Evolutionary conservation across 2,888 invertebrate genomes (phyloP).

Genomic region (Cerceris ruficornis): DNA sequence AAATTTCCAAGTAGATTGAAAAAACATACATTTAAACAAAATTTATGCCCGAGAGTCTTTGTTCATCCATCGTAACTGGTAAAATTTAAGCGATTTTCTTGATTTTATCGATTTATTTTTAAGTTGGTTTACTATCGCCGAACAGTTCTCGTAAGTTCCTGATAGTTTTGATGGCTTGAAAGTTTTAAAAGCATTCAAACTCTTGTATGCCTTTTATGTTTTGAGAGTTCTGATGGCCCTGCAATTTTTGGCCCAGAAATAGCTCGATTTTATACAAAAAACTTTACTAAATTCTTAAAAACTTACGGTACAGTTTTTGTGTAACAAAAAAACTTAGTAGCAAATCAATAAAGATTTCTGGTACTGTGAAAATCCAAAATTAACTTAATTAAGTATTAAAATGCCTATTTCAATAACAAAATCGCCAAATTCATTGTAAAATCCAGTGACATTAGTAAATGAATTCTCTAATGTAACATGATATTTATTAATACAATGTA

Average conservation of each 20-base stretch:
- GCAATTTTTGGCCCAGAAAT: neutral
- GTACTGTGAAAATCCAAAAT: too few species aligned
- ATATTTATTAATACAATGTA: too few species aligned
- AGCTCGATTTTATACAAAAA: neutral
- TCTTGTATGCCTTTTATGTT: neutral
- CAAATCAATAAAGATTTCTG: neutral
- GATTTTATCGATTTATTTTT: neutral
- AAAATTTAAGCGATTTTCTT: neutral
- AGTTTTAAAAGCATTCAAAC: slow-evolving; percentile 1
- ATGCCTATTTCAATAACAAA: too few species aligned
- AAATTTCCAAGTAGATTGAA: too few species aligned
- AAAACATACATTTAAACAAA: neutral
- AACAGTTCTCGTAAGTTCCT: neutral
- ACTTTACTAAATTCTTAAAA: neutral
- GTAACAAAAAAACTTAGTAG: neutral
- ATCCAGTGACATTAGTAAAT: too few species aligned
- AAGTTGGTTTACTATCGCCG: neutral
- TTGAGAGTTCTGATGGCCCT: neutral
- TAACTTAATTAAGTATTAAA: too few species aligned
- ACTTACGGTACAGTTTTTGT: neutral
- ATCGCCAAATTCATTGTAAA: too few species aligned
- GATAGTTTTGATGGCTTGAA: neutral
- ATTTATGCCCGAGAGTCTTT: neutral
- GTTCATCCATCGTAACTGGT: neutral
- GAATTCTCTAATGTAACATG: too few species aligned